A percentile compares a stretch with the other conserved stretches of the same genome.
phyloP scores from a whole-genome alignment of 2,797 vertebrate genomes.

The Choloepus didactylus region DNA sequence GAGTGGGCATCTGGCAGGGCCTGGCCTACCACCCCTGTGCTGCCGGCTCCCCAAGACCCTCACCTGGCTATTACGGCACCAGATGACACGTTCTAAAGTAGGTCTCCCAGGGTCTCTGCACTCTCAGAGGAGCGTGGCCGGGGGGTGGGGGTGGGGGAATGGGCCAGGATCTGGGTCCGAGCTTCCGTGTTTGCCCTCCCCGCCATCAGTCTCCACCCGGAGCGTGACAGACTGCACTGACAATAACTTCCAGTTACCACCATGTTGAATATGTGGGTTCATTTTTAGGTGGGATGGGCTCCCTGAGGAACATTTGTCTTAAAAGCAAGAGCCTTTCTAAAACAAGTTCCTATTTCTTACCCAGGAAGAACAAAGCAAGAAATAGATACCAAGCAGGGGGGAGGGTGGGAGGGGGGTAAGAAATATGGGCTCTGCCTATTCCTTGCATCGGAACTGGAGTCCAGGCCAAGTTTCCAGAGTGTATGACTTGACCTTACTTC shows the following conservation, averaged over 20 bases:
- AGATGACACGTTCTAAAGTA: background rate
- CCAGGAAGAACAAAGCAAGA: background rate
- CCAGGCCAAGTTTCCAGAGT: background rate
- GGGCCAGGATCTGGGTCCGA: background rate
- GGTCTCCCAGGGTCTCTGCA: background rate
- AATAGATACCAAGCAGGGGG: too few species aligned
- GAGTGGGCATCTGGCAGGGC: too few species aligned
- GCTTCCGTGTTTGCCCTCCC: background rate
- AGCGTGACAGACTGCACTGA: fast-evolving
- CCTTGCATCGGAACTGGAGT: too few species aligned
- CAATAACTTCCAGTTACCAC: background rate
- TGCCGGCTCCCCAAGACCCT: fast-evolving
- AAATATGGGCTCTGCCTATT: too few species aligned
- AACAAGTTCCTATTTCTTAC: background rate
- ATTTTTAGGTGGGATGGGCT: background rate
- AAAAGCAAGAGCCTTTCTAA: background rate
- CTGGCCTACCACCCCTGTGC: fast-evolving
- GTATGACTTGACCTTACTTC: background rate
- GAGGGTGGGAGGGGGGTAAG: too few species aligned
- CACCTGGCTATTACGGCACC: background rate
- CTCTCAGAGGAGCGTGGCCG: background rate
- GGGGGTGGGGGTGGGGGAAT: background rate
- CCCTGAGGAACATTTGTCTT: background rate
- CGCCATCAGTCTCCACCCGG: fast-evolving
- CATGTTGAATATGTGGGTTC: background rate